Base-by-base conservation (phyloP, 2,113 vertebrate genomes). In the Deroptyus accipitrinus region DNA sequence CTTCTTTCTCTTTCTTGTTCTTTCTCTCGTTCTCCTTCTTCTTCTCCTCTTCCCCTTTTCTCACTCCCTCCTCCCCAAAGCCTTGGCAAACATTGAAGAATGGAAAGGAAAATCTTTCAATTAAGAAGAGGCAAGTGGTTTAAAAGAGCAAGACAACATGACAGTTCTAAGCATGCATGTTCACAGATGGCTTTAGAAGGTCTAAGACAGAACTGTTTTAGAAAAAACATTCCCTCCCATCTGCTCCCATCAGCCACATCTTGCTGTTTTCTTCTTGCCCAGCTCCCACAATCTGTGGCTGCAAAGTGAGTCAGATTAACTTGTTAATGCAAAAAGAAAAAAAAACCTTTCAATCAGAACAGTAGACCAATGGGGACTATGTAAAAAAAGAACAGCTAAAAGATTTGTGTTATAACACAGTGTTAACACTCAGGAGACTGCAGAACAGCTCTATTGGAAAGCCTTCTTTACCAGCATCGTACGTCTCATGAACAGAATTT, bases 401-500 rank as follows among this genome's bases (percentile, higher is more conserved):
- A 69, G 3, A 13, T 84, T 30, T 49, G 10, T 39, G 25, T 67
- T 72, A n/a, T 30, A 49, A 18, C 2, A 6, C 18, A 24, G 1
- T 27, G 6, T 52, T 24, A 67, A 12, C 6, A 72, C 15, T 49
- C 22, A 51, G 27, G 6, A 59, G 5, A 35, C 7, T 20, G 13
- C 23, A 85, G 18, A 15, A 22, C 8, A 62, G 4, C 11, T 55
- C 51, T 72, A 72, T 9, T 20, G 17, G 10, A 63, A 25, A 52
- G 4, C 2, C 5, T 6, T 75, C 35, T 46, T 61, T 64, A 44
- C 4, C 3, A 35, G 5, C 11, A 9, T 35, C 2, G 3, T 59
- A 23, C 8, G 22, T 49, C 5, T 10, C 5, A 63, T n/a, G 5
- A 41, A 35, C 4, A 82, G 10, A 31, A 54, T n/a, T 57, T 49